Evolutionary conservation across 2,888 invertebrate species (phyloP).

Genomic region (Epistrophella euchroma): DNA sequence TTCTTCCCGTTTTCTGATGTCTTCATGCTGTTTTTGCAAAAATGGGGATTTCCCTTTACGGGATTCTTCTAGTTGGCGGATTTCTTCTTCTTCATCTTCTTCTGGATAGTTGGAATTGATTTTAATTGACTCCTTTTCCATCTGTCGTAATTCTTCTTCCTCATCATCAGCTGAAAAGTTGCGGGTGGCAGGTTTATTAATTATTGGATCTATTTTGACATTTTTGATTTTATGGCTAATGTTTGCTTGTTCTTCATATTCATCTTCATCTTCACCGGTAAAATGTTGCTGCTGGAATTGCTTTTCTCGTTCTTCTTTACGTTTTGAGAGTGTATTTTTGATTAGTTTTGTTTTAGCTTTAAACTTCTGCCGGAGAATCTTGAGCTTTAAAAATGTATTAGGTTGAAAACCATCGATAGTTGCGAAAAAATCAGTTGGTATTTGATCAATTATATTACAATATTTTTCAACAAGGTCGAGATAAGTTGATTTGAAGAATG

Average conservation of each 20-base stretch:
- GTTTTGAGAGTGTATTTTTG: constrained; percentile 79
- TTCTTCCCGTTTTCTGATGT: constrained; percentile 75
- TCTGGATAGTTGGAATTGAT: constrained; percentile 23
- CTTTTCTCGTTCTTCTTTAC: constrained; percentile 62
- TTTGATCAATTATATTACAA: constrained; percentile 86
- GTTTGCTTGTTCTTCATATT: constrained; percentile 59
- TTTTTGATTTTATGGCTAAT: constrained; percentile 77
- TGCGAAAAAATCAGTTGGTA: constrained; percentile 86
- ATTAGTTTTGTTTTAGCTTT: constrained; percentile 85
- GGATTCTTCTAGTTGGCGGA: constrained; percentile 41
- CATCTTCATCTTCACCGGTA: constrained; percentile 51
- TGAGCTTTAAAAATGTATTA: constrained; percentile 85
- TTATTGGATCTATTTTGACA: constrained; percentile 75
- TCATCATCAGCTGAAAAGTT: constrained; percentile 78
- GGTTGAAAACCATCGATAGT: constrained; percentile 87
- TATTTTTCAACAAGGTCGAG: constrained; percentile 87
- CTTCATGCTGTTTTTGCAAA: constrained; percentile 1
- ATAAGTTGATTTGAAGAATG: constrained; percentile 85
- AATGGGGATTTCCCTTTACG: constrained; percentile 2
- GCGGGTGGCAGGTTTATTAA: constrained; percentile 16
- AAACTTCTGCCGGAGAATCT: constrained; percentile 86
- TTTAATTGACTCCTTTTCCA: constrained; percentile 63
- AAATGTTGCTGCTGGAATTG: constrained; percentile 59
- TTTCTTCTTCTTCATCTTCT: constrained; percentile 53
- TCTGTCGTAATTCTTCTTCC: constrained; percentile 79